Evolutionary conservation across 2,797 vertebrate species (phyloP).

Genomic region (Catamblyrhynchus diadema): DNA sequence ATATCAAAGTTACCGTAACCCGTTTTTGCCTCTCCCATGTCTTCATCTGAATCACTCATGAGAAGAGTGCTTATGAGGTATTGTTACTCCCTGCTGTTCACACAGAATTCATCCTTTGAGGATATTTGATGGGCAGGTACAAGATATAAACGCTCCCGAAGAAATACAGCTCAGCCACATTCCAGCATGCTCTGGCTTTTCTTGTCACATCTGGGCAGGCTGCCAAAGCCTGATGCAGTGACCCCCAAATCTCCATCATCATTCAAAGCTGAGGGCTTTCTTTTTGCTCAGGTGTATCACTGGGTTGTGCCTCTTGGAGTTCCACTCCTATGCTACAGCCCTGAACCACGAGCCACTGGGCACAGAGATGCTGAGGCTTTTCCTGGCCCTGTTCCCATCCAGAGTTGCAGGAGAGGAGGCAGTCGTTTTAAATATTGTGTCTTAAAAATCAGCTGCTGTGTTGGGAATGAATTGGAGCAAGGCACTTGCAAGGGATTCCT

Average conservation of each 20-base stretch:
- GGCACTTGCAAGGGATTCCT: not conserved
- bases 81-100: constrained; percentile 29
- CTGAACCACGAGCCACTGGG: not conserved
- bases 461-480: not conserved
- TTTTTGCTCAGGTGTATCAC: not conserved
- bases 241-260: not conserved
- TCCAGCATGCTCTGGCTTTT: not conserved
- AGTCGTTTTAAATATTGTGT: not conserved
- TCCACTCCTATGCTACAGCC: not conserved
- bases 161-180: not conserved
- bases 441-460: not conserved
- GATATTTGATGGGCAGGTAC: not conserved
- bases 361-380: not conserved
- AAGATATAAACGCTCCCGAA: not conserved
- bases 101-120: not conserved
- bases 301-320: not conserved
- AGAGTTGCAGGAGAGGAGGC: not conserved
- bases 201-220: not conserved
- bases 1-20: not conserved
- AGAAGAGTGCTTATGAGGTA: not conserved
- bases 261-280: not conserved
- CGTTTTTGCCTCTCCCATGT: not conserved
- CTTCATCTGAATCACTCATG: constrained; percentile 35
- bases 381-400: not conserved
- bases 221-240: not conserved